These are phyloP conservation scores for Caenorhabditis brenneri DNA, from an alignment of 1,140 invertebrate genomes.

Conservation along the genomic window DNA sequence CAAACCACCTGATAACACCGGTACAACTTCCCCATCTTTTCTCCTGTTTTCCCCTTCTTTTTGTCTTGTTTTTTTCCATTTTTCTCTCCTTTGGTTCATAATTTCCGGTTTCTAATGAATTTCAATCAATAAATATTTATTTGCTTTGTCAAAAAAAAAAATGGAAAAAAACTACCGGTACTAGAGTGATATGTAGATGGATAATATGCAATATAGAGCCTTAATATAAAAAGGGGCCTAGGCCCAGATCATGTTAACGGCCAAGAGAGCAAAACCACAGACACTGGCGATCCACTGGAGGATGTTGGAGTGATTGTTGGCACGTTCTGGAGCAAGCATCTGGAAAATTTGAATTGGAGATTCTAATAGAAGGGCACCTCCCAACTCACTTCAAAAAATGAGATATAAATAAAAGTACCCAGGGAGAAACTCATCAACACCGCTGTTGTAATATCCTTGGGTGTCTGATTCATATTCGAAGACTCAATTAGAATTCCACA, in stretches of 20 bases:
- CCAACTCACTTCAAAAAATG: conserved; percentile 61
- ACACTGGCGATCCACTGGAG: conserved; percentile 59
- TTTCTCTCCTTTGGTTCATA: neutral
- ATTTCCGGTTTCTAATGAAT: conserved; percentile 9
- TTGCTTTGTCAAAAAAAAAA: neutral
- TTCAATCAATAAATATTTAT: no score
- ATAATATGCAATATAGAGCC: neutral
- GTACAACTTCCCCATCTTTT: neutral
- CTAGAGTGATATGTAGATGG: neutral
- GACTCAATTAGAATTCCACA: conserved; percentile 61
- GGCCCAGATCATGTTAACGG: conserved; percentile 48
- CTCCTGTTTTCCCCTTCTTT: neutral
- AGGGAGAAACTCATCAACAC: conserved; percentile 60
- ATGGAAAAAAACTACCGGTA: neutral
- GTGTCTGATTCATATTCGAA: conserved; percentile 41
- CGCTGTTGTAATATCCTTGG: conserved; percentile 57
- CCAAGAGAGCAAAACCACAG: conserved; percentile 50
- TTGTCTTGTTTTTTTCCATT: neutral
- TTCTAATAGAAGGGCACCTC: neutral
- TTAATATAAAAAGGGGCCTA: neutral
- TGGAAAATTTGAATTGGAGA: conserved; percentile 49
- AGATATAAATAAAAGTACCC: conserved; percentile 64
- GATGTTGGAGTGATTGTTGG: conserved; percentile 59
- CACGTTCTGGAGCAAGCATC: conserved; percentile 61
- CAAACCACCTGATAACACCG: no score